Evolutionary conservation across 2,113 vertebrate species (phyloP).

Genomic region (Tamias sibiricus): DNA sequence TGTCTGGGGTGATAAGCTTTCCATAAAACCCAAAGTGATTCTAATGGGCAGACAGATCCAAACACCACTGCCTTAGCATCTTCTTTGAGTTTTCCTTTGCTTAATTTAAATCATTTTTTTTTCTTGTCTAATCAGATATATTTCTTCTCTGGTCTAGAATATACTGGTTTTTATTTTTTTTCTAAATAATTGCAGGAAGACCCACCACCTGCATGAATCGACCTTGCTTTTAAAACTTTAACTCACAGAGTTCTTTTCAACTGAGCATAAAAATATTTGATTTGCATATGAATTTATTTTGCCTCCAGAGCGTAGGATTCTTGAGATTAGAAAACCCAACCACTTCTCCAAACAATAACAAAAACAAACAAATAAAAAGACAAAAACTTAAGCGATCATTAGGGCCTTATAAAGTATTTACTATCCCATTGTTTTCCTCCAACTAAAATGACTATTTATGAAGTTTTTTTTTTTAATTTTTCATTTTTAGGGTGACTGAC

Average conservation of each 20-base stretch:
- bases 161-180: background rate
- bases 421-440: background rate
- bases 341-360: background rate
- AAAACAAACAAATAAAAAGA: background rate
- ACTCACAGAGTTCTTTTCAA: background rate
- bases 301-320: background rate
- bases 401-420: background rate
- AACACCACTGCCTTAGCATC: accelerated
- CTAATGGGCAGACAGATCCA: background rate
- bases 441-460: background rate
- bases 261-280: background rate
- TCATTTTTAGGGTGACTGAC: background rate
- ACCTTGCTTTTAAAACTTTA: background rate
- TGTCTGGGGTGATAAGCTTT: background rate
- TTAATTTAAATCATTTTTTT: background rate
- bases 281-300: slow-evolving; percentile 1
- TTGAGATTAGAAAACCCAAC: background rate
- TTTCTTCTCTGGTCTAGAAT: background rate
- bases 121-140: background rate
- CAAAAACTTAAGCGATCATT: background rate
- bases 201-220: too few relatives aligned
- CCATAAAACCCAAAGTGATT: background rate
- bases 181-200: background rate
- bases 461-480: background rate
- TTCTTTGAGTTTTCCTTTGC: background rate